A percentile compares a stretch with the other conserved stretches of the same genome.
Conservation (phyloP, 2,888 invertebrate species). For the Ophion ellenae region DNA sequence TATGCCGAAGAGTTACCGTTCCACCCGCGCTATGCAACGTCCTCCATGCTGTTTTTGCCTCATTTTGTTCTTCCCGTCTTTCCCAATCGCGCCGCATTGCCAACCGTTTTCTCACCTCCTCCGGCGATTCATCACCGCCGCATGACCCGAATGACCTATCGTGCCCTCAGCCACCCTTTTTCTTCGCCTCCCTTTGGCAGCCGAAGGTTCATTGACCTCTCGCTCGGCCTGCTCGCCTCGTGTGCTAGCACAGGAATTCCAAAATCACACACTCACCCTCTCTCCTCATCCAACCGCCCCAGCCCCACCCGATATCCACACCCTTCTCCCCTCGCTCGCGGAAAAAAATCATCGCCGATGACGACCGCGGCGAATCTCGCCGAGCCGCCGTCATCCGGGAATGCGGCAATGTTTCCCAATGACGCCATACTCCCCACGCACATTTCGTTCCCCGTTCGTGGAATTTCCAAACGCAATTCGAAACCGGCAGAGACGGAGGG, state of each 20-base stretch:
- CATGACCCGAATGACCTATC: neutral
- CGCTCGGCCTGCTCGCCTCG: neutral
- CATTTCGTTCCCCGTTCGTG: neutral
- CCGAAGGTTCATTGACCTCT: constrained; percentile 18
- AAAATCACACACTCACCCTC: neutral
- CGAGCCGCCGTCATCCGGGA: neutral
- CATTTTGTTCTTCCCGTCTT: neutral
- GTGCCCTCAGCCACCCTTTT: neutral
- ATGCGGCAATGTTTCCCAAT: constrained; percentile 19
- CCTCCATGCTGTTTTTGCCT: neutral
- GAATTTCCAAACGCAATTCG: constrained; percentile 32
- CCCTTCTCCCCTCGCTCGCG: neutral
- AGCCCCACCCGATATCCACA: neutral
- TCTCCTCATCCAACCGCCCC: neutral
- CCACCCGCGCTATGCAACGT: constrained; percentile 75
- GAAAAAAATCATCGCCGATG: constrained; percentile 15
- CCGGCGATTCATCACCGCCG: neutral
- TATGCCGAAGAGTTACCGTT: constrained; percentile 79
- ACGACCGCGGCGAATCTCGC: neutral
- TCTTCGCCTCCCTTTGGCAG: neutral
- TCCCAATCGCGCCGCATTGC: constrained; percentile 8
- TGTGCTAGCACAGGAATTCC: neutral
- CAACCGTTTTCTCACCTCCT: constrained; percentile 13
- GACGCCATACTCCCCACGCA: constrained; percentile 6
- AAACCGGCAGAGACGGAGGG: neutral